Base-by-base conservation (phyloP, 2,888 invertebrate genomes). In the Habrosyne pyritoides region DNA sequence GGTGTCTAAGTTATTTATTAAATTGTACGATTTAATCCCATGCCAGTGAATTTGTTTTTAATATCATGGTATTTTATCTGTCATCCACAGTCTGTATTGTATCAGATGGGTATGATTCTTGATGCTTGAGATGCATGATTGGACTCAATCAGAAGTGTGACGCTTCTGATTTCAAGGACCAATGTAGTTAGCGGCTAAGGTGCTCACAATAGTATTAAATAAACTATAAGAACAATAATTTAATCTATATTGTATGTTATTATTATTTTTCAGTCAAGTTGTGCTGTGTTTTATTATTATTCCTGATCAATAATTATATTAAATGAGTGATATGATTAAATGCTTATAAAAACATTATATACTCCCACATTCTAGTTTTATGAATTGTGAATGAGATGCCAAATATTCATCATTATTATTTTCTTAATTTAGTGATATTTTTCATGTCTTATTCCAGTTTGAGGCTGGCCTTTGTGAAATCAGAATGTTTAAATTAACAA, bases 381-480 rank as follows among this genome's bases (percentile, higher is more conserved):
- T 66, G 71, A 70, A 73, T 79, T 86, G 88, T 88, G 84, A 89
- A 87, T 86, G 77, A 86, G 83, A 91, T 88, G 87, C 92, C 91
- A 91, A 92, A 92, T 90, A 90, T 84, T 83, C 83, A 79, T 79
- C 78, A 80, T 79, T 74, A 66, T 73, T 73, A 69, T 69, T 73
- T 75, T 79, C 77, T 77, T 66, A 69, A 75, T 78, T 77, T 71
- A 61, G 55, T 67, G 54, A 67, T 73, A 64, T 63, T 58, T 62
- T 60, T 58, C 57, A 64, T 71, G 68, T 64, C 62, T 72, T 73
- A 77, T 80, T 83, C 83, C 80, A 83, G 72, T 81, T 73, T 65
- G 71, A 83, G 80, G 83, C 81, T 79, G 78, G 73, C 73, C 69
- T 73, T 75, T 65, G 47, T 53, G 55, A 57, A 55, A 62, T 60